Conservation (phyloP, 92 coral and sea anemone species). For the Actinostola sp. region DNA sequence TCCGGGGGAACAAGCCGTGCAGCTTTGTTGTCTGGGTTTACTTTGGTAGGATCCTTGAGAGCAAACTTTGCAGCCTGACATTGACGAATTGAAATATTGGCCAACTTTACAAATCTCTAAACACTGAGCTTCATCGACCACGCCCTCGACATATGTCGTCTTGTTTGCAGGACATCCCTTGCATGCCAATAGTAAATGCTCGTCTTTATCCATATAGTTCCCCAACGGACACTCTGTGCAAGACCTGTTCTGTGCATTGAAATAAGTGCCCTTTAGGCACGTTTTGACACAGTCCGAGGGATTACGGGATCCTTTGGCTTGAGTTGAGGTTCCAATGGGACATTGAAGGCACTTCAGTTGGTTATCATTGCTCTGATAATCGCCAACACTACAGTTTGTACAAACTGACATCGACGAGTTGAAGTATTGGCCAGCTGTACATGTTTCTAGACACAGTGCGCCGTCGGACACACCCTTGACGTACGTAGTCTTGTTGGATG, state of each 20-base stretch:
- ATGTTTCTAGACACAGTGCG: slow-evolving; percentile 31
- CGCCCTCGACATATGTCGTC: slow-evolving; percentile 44
- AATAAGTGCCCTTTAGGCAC: slow-evolving; percentile 43
- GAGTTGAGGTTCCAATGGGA: slow-evolving; percentile 35
- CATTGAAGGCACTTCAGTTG: slow-evolving; percentile 52
- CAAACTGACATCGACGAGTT: too few relatives aligned
- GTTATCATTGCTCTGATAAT: slow-evolving; percentile 35
- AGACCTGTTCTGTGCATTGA: slow-evolving; percentile 6
- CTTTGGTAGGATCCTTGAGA: slow-evolving; percentile 51
- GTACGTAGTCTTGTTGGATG: slow-evolving; percentile 32
- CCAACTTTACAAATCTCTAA: slow-evolving; percentile 37
- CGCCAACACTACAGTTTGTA: slow-evolving; percentile 26
- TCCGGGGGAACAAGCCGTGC: slow-evolving; percentile 43
- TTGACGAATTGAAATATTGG: slow-evolving; percentile 19
- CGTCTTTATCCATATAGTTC: slow-evolving; percentile 30
- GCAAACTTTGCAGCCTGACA: slow-evolving; percentile 38
- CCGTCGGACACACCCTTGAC: slow-evolving; percentile 24
- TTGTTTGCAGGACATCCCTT: slow-evolving; percentile 41
- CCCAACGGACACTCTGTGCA: slow-evolving; percentile 61
- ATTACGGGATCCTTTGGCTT: slow-evolving; percentile 17
- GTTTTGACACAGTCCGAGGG: slow-evolving; percentile 29
- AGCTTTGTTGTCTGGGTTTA: slow-evolving; percentile 14
- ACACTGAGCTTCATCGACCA: slow-evolving; percentile 31
- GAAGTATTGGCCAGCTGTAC: too few relatives aligned
- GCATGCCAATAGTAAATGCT: slow-evolving; percentile 29